phyloP scores from a whole-genome alignment of 2,888 invertebrate species.

The Uloborus plumipes region DNA sequence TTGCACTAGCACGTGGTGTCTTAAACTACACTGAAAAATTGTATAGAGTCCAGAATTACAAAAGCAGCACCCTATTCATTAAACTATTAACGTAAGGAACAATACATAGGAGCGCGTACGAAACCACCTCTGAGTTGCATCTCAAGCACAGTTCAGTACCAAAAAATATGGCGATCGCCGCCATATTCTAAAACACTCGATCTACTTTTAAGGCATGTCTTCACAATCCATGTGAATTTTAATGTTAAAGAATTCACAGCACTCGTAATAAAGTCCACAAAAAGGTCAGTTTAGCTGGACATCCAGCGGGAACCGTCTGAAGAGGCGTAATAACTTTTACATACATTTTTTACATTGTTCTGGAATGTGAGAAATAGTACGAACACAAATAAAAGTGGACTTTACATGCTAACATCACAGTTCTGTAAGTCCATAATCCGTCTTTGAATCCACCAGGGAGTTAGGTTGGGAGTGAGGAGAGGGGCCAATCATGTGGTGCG shows the following conservation, averaged over 20 bases:
- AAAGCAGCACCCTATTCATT: neutral
- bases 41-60: neutral
- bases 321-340: conserved; percentile 58
- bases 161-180: neutral
- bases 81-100: neutral
- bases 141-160: neutral
- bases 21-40: neutral
- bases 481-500: conserved; percentile 58
- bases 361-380: conserved; percentile 62
- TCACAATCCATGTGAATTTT: conserved; percentile 36
- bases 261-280: conserved; percentile 16
- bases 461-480: conserved; percentile 60
- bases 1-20: conserved; percentile 15
- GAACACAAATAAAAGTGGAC: conserved; percentile 47
- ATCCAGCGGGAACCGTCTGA: conserved; percentile 36
- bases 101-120: neutral
- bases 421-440: conserved; percentile 65
- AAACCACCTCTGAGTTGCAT: conserved; percentile 41
- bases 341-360: conserved; percentile 54
- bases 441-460: conserved; percentile 59
- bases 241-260: conserved; percentile 31
- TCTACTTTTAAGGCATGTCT: conserved; percentile 58
- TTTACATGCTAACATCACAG: conserved; percentile 57
- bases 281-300: conserved; percentile 23
- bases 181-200: conserved; percentile 16